Evolutionary conservation across 2,797 vertebrate species (phyloP).

Genomic region (Pipistrellus pygmaeus): DNA sequence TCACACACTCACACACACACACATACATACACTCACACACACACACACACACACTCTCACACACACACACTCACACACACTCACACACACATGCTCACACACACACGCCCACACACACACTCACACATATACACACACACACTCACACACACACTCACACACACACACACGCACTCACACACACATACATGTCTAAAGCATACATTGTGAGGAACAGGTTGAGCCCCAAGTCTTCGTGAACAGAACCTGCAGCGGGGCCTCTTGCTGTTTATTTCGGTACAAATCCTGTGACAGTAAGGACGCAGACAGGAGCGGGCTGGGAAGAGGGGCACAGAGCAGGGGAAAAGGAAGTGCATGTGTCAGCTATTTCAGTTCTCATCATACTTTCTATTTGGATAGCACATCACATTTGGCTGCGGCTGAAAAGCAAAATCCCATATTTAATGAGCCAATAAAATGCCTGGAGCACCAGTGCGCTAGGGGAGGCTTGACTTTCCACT

Average conservation of each 20-base stretch:
- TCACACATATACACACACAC: too few species aligned
- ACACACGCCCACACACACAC: neutral
- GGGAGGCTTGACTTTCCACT: constrained; percentile 47
- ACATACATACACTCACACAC: too few species aligned
- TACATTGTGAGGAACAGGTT: neutral
- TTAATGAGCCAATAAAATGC: constrained; percentile 65
- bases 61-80: too few species aligned
- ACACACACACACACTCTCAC: neutral
- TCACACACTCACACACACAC: too few species aligned
- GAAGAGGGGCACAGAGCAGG: neutral
- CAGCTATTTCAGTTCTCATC: neutral
- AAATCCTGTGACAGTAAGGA: neutral
- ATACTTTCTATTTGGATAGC: constrained; percentile 31
- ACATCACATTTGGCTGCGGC: neutral
- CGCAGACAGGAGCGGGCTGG: neutral
- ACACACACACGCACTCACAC: neutral
- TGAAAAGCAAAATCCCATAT: constrained; percentile 68
- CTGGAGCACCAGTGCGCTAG: neutral
- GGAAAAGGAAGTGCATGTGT: neutral
- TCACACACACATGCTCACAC: neutral
- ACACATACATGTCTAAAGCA: neutral
- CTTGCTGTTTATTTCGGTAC: neutral
- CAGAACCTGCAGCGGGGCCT: neutral
- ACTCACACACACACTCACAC: neutral
- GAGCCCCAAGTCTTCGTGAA: neutral